Conservation (phyloP, 2,113 vertebrate species). For the Rhizomys pruinosus region DNA sequence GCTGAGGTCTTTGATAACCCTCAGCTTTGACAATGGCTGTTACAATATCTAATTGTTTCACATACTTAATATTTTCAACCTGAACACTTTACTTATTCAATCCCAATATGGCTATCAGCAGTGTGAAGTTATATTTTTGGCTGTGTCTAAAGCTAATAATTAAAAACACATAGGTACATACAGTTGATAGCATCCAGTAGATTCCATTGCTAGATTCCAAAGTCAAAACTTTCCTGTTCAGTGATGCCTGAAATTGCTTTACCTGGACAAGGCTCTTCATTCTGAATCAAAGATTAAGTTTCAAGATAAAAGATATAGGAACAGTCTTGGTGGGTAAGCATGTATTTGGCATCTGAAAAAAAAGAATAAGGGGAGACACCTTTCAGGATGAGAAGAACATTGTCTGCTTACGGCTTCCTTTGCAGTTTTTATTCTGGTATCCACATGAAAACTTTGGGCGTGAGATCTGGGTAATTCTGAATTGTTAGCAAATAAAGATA, state of each 20-base stretch:
- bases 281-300: conserved; percentile 59
- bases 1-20: neutral
- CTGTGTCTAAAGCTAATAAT: conserved; percentile 40
- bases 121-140: conserved; percentile 4
- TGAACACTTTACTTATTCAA: neutral
- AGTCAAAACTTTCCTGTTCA: conserved; percentile 46
- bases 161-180: conserved; percentile 45
- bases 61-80: neutral
- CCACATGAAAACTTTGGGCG: neutral
- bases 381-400: neutral
- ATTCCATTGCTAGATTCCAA: neutral
- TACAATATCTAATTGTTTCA: neutral
- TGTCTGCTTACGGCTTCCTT: neutral
- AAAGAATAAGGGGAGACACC: neutral
- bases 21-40: neutral
- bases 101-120: neutral
- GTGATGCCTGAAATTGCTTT: conserved; percentile 64
- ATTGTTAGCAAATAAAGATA: neutral
- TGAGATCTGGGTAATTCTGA: neutral
- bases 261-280: conserved; percentile 12
- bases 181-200: neutral
- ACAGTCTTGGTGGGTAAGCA: neutral
- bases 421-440: neutral
- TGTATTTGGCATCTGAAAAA: neutral
- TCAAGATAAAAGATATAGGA: conserved; percentile 18